A percentile compares a stretch with the other conserved stretches of the same genome.
Conservation (phyloP, 1,140 invertebrate genomes). For the Aphelenchoides fujianensis region DNA sequence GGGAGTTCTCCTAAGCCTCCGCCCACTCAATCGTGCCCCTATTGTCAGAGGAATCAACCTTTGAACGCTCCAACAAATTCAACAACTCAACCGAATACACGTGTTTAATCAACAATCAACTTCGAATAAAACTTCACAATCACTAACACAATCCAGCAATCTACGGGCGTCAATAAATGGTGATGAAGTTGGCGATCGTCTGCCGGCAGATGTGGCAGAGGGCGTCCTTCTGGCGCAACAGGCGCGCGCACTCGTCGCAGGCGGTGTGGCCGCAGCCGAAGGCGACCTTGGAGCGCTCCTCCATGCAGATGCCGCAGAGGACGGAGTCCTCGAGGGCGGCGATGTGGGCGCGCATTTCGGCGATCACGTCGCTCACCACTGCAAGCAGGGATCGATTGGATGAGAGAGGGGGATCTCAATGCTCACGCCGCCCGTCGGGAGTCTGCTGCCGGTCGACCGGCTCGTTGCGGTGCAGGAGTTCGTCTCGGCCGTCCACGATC, state of each 20-base stretch:
- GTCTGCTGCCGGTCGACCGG: too few relatives aligned
- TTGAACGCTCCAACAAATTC: too few relatives aligned
- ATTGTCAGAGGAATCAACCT: too few relatives aligned
- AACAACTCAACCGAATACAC: too few relatives aligned
- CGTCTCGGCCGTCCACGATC: too few relatives aligned
- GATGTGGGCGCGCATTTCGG: not conserved
- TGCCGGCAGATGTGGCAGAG: slow-evolving; percentile 5
- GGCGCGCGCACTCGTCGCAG: not conserved
- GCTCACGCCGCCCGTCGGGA: too few relatives aligned
- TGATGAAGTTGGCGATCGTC: not conserved
- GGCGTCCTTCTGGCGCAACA: not conserved
- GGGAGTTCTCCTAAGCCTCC: too few relatives aligned
- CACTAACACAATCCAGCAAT: too few relatives aligned
- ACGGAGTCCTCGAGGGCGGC: not conserved
- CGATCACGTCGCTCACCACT: not conserved
- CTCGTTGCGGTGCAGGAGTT: too few relatives aligned
- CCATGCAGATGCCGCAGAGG: not conserved
- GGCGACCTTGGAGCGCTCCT: not conserved
- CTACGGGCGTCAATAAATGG: not conserved
- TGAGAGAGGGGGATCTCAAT: not conserved
- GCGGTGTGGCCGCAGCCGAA: slow-evolving; percentile 4
- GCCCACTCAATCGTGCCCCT: too few relatives aligned
- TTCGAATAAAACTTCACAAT: too few relatives aligned
- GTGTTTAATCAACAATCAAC: too few relatives aligned
- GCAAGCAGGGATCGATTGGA: not conserved